Evolutionary conservation across 2,113 vertebrate genomes (phyloP), one percentile per base, ranked within the genome.

Genomic region (Aix galericulata): DNA sequence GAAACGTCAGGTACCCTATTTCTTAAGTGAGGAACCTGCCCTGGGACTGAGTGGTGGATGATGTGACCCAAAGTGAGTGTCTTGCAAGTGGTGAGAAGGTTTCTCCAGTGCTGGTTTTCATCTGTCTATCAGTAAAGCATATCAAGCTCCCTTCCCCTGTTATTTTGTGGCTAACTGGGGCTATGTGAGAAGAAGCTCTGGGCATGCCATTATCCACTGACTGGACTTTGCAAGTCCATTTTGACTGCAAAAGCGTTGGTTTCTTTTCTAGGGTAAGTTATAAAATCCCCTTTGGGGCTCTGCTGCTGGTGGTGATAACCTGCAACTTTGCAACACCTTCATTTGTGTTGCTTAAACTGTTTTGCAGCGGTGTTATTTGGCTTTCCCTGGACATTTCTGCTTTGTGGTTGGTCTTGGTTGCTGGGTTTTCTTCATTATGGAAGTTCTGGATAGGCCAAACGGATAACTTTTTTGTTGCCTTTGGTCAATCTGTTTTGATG

Each of bases 41-140:
- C 46, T 8, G 16, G 36, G 17, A 86, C 11, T 0, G 0, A 10
- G 64, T 67, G 87, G 60, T 32, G 27, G 44, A 34, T 44, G 50
- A 44, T 3, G 4, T 44, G 32, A 66, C 64, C 55, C n/a, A 20
- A 80, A 46, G 16, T 48, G 78, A 89, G 59, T 3, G 2, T 29
- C 32, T 68, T 42, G 4, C 42, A 72, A 53, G 31, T 13, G 31
- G 18, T 27, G 20, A 88, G 59, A 0, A 1, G 12, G 9, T 66
- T 82, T 81, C 67, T 72, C 53, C 60, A 29, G 44, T 8, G 34
- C 32, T 76, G 29, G 13, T 83, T 95, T 91, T 64, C 34, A n/a
- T 71, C 36, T 15, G 38, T 17, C 29, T 71, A 23, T 52, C 9
- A 6, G 38, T 77, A 64, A 60, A 77, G 13, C 12, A 8, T 4